Base-by-base conservation (phyloP, 2,113 vertebrate species). In the Neodontobutis hainanensis region DNA sequence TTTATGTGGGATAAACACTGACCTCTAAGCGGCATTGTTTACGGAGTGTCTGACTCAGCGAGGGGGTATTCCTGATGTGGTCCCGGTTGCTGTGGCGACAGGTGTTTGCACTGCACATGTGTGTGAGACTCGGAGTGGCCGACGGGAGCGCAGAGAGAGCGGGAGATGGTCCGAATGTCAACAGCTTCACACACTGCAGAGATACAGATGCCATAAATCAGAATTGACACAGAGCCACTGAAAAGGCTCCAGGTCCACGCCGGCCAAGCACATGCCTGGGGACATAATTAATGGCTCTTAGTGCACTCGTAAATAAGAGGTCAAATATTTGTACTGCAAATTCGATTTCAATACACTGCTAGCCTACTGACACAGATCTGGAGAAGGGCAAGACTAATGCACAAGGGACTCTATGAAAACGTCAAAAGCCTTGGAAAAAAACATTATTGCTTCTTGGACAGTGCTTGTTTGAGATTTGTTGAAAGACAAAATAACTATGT, bases 71-170 rank as follows among this genome's bases (percentile, higher is more conserved):
- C 73, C 77, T 74, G 80, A 75, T 89, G 82, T 88, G 86, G 78
- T 86, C 60, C 36, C 15, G 34, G 75, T 90, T 70, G 12, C 90
- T 78, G 8, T 64, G 77, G 80, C 70, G 68, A 85, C 87, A 6
- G 45, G 69, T 91, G 80, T 93, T 92, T 92, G 85, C 85, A 86
- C 45, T 89, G 68, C 80, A 79, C 88, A 92, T 78, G 73, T 76
- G 74, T 84, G 82, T 91, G 90, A 73, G 89, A 92, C 69, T 81
- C 66, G 65, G 84, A 82, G 78, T 75, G 35, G 57, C 15, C 48
- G 64, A 76, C 71, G 71, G 48, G 60, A 52, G 55, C 0, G n/a
- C 19, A 27, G 19, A 27, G 27, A 35, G 38, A 14, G 59, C 19
- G 38, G 45, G 47, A 65, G 81, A 75, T 66, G 76, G 82, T 49